Evolutionary conservation across 1,140 invertebrate species (phyloP), one percentile per base, ranked within the genome.

Genomic region (Potamilus streckersoni): DNA sequence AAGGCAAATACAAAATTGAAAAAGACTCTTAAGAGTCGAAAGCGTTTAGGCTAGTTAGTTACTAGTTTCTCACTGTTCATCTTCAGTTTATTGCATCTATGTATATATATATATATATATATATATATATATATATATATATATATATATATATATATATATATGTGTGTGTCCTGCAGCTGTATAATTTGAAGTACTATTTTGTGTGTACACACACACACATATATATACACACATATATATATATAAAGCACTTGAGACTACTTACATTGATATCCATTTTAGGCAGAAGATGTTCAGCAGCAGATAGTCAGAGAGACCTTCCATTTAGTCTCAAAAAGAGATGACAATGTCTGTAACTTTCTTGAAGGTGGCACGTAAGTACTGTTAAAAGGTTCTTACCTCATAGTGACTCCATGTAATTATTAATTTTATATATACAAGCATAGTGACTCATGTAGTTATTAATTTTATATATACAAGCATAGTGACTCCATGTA

Each of bases 301-400:
- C 98, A 99, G 88, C 97, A 99, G 91, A 99, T 99, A 83, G 97
- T 99, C 77, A 96, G 98, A 89, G 98, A 99, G 92, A 99, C 98
- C 62, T 99, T 99, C 88, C 98, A 99, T 87, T 90, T 99, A 79
- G 98, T 99, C 1, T 99, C 98, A 0, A 99, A 99, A 89, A 91
- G 98, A 83, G 98, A 99, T 90, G 98, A 99, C 87, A 99, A 99
- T 93, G 98, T 99, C 12, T 99, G 98, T 89, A 99, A 99, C 92
- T 99, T 99, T 91, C 91, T 99, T 63, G 98, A 99, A 92, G 98
- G 98, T 60, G 98, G 98, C 88, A 97, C 95, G 95, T 97, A 91
- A 88, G 89, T 86, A 66, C 20, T 60, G 19, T 62, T n/a, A 62
- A 11, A 62, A 5, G 16, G 8, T 19, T 62, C 20, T 31, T 31